Base-by-base conservation (phyloP, 64 coral and sea anemone species). In the Stichodactyla mertensii region DNA sequence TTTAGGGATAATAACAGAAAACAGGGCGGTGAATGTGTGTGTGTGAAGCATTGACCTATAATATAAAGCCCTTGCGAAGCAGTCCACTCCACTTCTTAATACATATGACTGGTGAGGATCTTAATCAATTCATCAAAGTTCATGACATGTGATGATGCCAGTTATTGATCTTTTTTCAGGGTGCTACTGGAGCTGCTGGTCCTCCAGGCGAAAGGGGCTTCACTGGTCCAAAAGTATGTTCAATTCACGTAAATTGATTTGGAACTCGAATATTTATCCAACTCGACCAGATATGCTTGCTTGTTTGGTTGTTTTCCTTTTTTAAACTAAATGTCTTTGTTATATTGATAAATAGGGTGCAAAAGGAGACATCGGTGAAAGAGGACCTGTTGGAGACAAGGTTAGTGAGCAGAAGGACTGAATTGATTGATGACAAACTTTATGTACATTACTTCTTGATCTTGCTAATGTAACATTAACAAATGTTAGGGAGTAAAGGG, bases 401-500 rank as follows among this genome's bases (percentile, higher is more conserved):
- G 62, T 66, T 20, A 66, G 20, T 66, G 18, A 7, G 18, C 22
- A 22, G 62, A n/a, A 45, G 36, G 1, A 45, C 36, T 45, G 36
- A 45, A 45, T 45, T 45, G 36, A 45, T 45, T 45, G 1, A 45
- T 45, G 36, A 45, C 36, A 45, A 45, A 45, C 36, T 45, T 45
- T 45, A 45, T 45, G 36, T 45, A 45, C 36, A 45, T 59, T 59
- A 59, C 9, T 59, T 16, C 18, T 66, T 66, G 6, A 20, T 66
- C 6, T n/a, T 12, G 69, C 20, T 74, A 74, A 74, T 11, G 24
- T 10, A 7, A 31, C 27, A 11, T 74, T 27, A 31, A 13, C 22
- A 3, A 53, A 54, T 81, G 45, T 53, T 85, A 85, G 83, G 83
- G 83, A 55, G 54, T 61, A 6, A 52, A 61, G 45, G 83, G 83